Conservation (phyloP, 2,888 invertebrate genomes). For the Drosophila aldrichi region DNA sequence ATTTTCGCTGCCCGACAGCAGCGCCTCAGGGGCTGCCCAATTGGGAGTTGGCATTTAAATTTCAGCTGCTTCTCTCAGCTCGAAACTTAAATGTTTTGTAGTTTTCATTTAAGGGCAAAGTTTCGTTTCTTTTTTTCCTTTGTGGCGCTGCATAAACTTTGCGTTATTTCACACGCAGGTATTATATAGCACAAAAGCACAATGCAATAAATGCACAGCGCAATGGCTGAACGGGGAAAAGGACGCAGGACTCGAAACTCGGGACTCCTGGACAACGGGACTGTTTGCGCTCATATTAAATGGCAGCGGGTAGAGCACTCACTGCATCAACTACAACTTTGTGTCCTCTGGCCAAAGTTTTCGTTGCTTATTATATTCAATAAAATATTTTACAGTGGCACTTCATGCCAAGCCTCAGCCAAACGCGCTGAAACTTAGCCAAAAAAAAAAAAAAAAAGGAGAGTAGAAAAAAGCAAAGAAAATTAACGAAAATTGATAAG, state of each 20-base stretch:
- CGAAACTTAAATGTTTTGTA: constrained; percentile 74
- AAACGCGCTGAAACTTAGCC: constrained; percentile 48
- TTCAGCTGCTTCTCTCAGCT: constrained; percentile 39
- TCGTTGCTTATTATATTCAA: constrained; percentile 76
- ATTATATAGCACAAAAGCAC: constrained; percentile 71
- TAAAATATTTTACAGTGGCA: constrained; percentile 78
- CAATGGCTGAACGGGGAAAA: not conserved
- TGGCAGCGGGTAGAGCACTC: constrained; percentile 49
- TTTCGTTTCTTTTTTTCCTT: constrained; percentile 22
- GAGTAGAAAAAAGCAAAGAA: constrained; percentile 7
- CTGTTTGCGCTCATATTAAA: constrained; percentile 73
- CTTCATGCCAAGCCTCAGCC: constrained; percentile 42
- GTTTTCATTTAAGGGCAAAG: constrained; percentile 77
- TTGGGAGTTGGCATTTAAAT: constrained; percentile 66
- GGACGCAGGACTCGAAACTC: not conserved
- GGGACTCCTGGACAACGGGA: constrained; percentile 22
- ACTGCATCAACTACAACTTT: constrained; percentile 58
- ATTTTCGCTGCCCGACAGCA: constrained; percentile 60
- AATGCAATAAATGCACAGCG: constrained; percentile 57
- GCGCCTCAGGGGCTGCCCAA: constrained; percentile 32
- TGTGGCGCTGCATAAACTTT: constrained; percentile 72
- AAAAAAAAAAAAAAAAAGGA: constrained; percentile 5
- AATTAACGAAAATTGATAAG: constrained; percentile 63
- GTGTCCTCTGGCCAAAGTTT: constrained; percentile 70
- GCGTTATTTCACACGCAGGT: constrained; percentile 79